phyloP scores from a whole-genome alignment of 2,113 vertebrate genomes.

The Rafetus swinhoei region DNA sequence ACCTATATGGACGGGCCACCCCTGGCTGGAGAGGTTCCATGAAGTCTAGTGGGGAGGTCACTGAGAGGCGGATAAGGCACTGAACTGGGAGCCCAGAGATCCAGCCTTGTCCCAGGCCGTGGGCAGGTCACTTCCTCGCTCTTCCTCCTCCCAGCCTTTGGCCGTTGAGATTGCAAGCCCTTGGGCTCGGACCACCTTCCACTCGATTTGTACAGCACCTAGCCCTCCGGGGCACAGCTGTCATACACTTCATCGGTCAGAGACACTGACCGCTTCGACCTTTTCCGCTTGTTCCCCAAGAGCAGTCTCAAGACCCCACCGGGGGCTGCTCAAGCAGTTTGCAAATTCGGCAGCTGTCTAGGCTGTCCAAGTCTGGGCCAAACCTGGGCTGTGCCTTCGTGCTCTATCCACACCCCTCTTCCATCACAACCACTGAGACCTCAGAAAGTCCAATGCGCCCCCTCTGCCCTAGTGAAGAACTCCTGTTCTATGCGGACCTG shows the following conservation, averaged over 20 bases:
- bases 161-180: not conserved
- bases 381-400: not conserved
- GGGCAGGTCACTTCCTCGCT: not conserved
- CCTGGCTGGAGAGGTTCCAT: not conserved
- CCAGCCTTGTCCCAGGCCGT: not conserved
- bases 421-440: not conserved
- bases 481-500: not conserved
- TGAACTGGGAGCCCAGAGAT: not conserved
- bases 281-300: not conserved
- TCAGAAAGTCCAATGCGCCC: not conserved
- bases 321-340: too few relatives aligned
- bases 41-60: not conserved
- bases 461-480: not conserved
- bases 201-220: not conserved
- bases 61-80: not conserved
- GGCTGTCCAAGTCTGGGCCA: not conserved
- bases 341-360: not conserved
- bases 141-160: not conserved
- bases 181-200: not conserved
- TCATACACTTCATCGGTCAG: not conserved
- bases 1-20: too few relatives aligned
- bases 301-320: not conserved
- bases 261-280: not conserved
- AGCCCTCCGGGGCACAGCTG: too few relatives aligned
- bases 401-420: not conserved